Percentiles rank a stretch among this genome's conserved stretches.
Conservation (phyloP, 92 coral and sea anemone genomes). For the Phenganax stokvisi region DNA sequence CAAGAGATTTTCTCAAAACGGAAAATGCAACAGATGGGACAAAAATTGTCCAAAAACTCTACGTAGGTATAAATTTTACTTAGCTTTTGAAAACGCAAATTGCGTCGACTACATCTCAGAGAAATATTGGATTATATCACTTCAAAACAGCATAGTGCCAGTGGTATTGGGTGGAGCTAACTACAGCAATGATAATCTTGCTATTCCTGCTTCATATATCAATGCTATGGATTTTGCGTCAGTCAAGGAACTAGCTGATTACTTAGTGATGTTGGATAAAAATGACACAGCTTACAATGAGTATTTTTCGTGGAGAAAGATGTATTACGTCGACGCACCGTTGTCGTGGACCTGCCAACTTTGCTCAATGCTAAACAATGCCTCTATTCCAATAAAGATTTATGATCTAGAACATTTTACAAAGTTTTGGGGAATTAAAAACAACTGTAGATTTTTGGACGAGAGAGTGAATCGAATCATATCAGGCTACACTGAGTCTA, state of each 20-base stretch:
- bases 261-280: slow-evolving; percentile 49
- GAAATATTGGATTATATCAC: slow-evolving; percentile 76
- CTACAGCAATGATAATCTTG: slow-evolving; percentile 49
- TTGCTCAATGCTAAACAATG: slow-evolving; percentile 62
- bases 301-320: slow-evolving; percentile 70
- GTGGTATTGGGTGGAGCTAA: slow-evolving; percentile 72
- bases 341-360: slow-evolving; percentile 78
- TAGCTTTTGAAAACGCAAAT: slow-evolving; percentile 71
- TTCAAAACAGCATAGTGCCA: slow-evolving; percentile 58
- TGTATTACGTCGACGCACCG: slow-evolving; percentile 49
- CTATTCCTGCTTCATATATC: slow-evolving; percentile 87
- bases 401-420: slow-evolving; percentile 31
- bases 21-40: slow-evolving; percentile 6
- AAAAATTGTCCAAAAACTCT: slow-evolving; percentile 24
- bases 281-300: slow-evolving; percentile 79
- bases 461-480: slow-evolving; percentile 20
- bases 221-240: slow-evolving; percentile 71
- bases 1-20: slow-evolving; percentile 59
- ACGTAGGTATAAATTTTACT: slow-evolving; percentile 63
- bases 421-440: slow-evolving; percentile 43
- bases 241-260: slow-evolving; percentile 53
- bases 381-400: slow-evolving; percentile 19
- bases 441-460: slow-evolving; percentile 47
- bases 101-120: slow-evolving; percentile 83
- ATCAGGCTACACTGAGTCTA: neutral